phyloP scores from a whole-genome alignment of 2,888 invertebrate species.

The Phrixothrix hirtus region DNA sequence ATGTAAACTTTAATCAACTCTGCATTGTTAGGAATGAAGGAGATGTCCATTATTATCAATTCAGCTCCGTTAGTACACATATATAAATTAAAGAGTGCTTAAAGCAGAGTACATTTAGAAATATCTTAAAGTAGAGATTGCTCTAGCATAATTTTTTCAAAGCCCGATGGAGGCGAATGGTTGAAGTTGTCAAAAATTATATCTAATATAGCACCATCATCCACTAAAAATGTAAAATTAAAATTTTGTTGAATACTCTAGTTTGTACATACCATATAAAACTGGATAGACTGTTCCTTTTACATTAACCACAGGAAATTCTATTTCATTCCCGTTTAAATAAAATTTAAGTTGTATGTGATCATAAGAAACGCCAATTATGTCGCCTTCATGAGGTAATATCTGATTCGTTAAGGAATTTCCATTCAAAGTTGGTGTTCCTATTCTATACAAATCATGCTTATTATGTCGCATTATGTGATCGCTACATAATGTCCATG shows the following conservation, averaged over 20 bases:
- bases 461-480: slow-evolving; percentile 85
- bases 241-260: neutral
- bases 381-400: slow-evolving; percentile 87
- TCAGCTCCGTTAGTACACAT: neutral
- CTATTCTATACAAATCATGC: slow-evolving; percentile 72
- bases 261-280: slow-evolving; percentile 77
- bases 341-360: slow-evolving; percentile 95
- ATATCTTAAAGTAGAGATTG: slow-evolving; percentile 86
- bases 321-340: slow-evolving; percentile 86
- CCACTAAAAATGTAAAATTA: slow-evolving; percentile 68
- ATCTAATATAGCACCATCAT: slow-evolving; percentile 96
- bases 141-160: slow-evolving; percentile 94
- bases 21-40: no score
- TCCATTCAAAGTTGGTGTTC: slow-evolving; percentile 44
- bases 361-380: slow-evolving; percentile 92
- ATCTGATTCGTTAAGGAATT: slow-evolving; percentile 55
- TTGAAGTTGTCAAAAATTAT: slow-evolving; percentile 89
- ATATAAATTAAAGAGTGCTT: slow-evolving; percentile 2
- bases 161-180: slow-evolving; percentile 82
- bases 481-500: slow-evolving; percentile 93
- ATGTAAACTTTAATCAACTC: no score
- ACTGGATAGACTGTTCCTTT: slow-evolving; percentile 91
- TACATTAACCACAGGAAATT: slow-evolving; percentile 83
- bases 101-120: slow-evolving; percentile 22
- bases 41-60: no score